Base-by-base conservation (phyloP, 2,113 vertebrate genomes). In the Ardeotis arabs region DNA sequence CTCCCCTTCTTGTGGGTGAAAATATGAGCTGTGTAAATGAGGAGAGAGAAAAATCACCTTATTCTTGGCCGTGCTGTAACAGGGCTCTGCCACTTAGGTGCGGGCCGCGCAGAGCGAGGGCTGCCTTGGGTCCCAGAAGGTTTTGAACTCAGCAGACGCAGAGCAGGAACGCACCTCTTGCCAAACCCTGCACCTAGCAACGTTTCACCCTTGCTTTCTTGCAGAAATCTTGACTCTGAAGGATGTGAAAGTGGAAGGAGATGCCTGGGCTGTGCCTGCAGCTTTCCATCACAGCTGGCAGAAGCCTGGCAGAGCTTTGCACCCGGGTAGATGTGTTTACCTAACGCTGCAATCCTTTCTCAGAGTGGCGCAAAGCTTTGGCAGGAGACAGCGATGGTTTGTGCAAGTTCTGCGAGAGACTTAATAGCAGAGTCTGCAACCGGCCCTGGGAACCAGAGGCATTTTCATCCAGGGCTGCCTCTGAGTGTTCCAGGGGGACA, bases 51-150 rank as follows among this genome's bases (percentile, higher is more conserved):
- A 28, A 73, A n/a, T 10, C 79, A 4, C 27, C 27, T 67, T 22
- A 0, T 39, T 28, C 31, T 27, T 6, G 23, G 64, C 58, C 18
- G 6, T 13, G 45, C 55, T 45, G 33, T 10, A 27, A n/a, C 6
- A 27, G 63, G 45, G 13, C 11, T 84, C 25, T 44, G 50, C 45
- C 35, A 11, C 9, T 11, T 6, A 6, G 22, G 18, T 6, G 44
- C 1, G 5, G 55, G 33, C 44, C 4, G 1, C n/a, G 7, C 68
- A 21, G 20, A 27, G 62, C 0, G 0, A 37, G 27, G 33, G 50
- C 75, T 72, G 56, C 64, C 66, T 10, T 3, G 4, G 22, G 13
- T 11, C 49, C 41, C 0, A 0, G 7, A 2, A 47, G 21, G 18
- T 37, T 58, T 53, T 0, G 0, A 4, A 4, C 53, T 53, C 2